Percentiles rank a stretch among this genome's conserved stretches.
Conservation (phyloP, 1,140 invertebrate species). For the Anastrepha obliqua region DNA sequence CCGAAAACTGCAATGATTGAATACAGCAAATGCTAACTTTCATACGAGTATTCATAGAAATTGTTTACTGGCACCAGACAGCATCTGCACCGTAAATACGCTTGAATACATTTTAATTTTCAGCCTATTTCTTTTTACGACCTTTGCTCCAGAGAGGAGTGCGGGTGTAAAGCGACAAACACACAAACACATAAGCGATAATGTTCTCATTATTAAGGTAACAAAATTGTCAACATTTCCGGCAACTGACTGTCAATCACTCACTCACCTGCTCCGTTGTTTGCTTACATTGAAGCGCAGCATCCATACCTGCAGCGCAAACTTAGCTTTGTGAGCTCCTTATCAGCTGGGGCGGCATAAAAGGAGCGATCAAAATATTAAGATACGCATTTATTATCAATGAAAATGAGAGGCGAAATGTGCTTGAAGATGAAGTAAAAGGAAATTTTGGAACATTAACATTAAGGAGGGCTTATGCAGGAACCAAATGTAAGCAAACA, state of each 20-base stretch:
- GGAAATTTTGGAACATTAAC: background rate
- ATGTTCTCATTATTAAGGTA: background rate
- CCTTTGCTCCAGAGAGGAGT: background rate
- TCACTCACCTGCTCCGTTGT: background rate
- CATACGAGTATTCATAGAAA: no score
- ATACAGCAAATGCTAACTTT: no score
- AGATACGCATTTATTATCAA: constrained; percentile 36
- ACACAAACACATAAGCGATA: background rate
- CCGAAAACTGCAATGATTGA: no score
- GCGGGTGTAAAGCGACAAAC: background rate
- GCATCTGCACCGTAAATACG: background rate
- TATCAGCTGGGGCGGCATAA: background rate
- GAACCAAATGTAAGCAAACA: no score
- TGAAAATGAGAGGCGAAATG: background rate
- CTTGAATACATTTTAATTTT: background rate
- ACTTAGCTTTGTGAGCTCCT: background rate
- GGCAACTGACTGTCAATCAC: background rate
- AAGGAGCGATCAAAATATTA: constrained; percentile 20
- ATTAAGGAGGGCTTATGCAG: background rate
- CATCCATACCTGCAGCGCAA: no score
- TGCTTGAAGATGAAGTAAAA: background rate
- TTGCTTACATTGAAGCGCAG: no score
- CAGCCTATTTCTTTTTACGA: background rate
- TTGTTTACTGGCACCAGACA: no score
- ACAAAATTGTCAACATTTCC: constrained; percentile 3